Conservation (phyloP, 2,888 invertebrate genomes). For the Nebria brevicollis region DNA sequence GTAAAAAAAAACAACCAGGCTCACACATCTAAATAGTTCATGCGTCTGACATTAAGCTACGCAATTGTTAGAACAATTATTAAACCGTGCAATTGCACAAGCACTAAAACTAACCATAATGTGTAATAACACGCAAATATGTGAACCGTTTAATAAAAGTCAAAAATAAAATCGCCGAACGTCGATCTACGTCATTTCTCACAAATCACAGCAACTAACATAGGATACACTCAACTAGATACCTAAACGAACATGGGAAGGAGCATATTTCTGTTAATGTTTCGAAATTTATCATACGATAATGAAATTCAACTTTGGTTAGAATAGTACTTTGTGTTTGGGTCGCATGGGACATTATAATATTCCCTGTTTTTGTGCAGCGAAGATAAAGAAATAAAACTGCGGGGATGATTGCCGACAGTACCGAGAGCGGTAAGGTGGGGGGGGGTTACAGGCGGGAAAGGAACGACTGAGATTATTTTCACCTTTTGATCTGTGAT, state of each 20-base stretch:
- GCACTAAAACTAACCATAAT: too few species aligned
- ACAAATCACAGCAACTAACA: too few species aligned
- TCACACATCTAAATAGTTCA: background rate
- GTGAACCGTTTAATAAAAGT: too few species aligned
- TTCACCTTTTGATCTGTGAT: slow-evolving; percentile 30
- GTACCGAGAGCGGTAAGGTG: too few species aligned
- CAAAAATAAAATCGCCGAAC: too few species aligned
- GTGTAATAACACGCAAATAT: too few species aligned
- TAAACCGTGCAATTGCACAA: too few species aligned
- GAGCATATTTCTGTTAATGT: slow-evolving; percentile 25
- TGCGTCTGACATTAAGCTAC: too few species aligned
- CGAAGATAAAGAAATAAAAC: slow-evolving; percentile 33
- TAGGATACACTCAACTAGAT: too few species aligned
- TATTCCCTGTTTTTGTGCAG: slow-evolving; percentile 11
- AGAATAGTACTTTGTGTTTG: background rate
- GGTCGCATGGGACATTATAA: slow-evolving; percentile 15
- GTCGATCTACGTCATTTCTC: too few species aligned
- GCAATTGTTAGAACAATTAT: too few species aligned
- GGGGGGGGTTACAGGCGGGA: background rate
- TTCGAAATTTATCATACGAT: slow-evolving; percentile 30
- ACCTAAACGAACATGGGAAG: too few species aligned
- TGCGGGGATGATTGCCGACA: slow-evolving; percentile 19
- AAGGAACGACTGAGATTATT: slow-evolving; percentile 18
- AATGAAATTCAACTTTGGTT: slow-evolving; percentile 30
- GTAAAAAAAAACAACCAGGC: background rate